Conservation (phyloP, 2,797 vertebrate genomes). For the Hylomyscus alleni region DNA sequence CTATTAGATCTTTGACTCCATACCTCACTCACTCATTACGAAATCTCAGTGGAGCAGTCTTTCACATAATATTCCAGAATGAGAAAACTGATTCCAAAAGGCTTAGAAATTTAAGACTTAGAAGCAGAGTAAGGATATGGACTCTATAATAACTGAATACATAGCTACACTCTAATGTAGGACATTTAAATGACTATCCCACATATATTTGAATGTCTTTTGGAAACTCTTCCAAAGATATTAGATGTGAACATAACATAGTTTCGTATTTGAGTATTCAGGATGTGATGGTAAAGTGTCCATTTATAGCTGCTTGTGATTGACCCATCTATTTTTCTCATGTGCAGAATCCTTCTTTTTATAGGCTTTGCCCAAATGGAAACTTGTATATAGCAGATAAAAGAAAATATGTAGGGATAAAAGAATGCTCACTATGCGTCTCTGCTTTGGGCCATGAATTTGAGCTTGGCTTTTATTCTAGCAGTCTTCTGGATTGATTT, state of each 20-base stretch:
- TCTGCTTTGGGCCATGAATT: not conserved
- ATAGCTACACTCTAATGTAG: not conserved
- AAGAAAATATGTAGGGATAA: not conserved
- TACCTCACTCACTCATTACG: not conserved
- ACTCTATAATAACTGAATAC: not conserved
- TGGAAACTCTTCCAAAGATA: not conserved
- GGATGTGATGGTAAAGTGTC: slow-evolving; percentile 1
- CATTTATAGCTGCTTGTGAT: slow-evolving; percentile 18
- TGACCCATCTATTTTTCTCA: not conserved
- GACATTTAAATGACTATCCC: not conserved
- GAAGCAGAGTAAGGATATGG: not conserved
- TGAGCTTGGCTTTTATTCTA: not conserved
- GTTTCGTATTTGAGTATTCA: slow-evolving; percentile 44
- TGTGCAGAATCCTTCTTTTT: slow-evolving; percentile 5
- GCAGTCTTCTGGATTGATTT: not conserved
- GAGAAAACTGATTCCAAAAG: slow-evolving; percentile 11
- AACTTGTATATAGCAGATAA: not conserved
- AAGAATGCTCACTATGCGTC: not conserved
- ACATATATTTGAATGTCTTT: not conserved
- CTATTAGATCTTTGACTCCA: not conserved
- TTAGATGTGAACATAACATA: not conserved
- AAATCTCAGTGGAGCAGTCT: not conserved
- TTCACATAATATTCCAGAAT: slow-evolving; percentile 22
- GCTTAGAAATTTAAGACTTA: not conserved
- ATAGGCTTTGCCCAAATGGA: not conserved